Conservation (phyloP, 1,140 invertebrate genomes). For the Drosophila chauvacae region DNA sequence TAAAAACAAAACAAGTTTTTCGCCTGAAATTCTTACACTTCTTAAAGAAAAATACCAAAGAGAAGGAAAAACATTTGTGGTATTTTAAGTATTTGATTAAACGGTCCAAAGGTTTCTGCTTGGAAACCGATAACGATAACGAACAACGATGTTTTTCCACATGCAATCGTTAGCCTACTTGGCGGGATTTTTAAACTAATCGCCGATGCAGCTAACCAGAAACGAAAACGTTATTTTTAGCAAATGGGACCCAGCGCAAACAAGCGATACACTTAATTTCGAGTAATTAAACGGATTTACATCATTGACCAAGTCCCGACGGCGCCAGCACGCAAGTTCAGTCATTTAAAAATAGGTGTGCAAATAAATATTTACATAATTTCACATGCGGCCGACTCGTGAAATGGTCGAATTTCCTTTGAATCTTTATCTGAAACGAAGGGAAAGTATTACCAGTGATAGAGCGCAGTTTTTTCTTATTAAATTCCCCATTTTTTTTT, state of each 20-base stretch:
- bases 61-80: background rate
- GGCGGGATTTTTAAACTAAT: constrained; percentile 28
- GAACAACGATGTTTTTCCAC: background rate
- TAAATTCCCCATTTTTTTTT: background rate
- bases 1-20: background rate
- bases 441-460: constrained; percentile 33
- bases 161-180: background rate
- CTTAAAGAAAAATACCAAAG: background rate
- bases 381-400: constrained; percentile 50
- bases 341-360: constrained; percentile 47
- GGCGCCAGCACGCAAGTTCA: constrained; percentile 49
- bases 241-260: background rate
- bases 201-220: background rate
- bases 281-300: constrained; percentile 44
- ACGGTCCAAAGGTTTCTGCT: background rate
- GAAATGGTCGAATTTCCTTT: constrained; percentile 26
- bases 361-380: constrained; percentile 55
- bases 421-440: background rate
- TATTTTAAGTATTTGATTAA: background rate
- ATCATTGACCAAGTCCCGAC: constrained; percentile 47
- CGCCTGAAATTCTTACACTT: background rate
- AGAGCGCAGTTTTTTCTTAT: constrained; percentile 15
- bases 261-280: constrained; percentile 20
- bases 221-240: constrained; percentile 28
- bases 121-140: background rate